Percentiles rank a stretch among this genome's conserved stretches.
phyloP scores from a whole-genome alignment of 2,113 vertebrate species.

The Coreoperca whiteheadi region DNA sequence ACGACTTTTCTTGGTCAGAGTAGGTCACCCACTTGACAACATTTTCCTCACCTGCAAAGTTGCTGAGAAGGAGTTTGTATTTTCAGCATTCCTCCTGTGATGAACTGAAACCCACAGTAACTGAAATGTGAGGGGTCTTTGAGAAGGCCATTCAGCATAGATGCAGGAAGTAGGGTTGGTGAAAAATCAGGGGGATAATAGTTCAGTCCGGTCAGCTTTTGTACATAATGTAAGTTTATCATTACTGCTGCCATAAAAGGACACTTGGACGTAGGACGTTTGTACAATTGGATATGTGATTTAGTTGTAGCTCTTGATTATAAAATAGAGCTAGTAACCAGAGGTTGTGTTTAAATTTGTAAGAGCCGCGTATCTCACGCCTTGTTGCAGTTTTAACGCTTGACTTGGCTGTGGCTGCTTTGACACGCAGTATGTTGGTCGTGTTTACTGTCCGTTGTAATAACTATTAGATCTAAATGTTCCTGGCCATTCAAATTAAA shows the following conservation, averaged over 20 bases:
- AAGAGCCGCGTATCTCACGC: too few species aligned
- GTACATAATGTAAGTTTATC: not conserved
- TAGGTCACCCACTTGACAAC: not conserved
- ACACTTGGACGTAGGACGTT: not conserved
- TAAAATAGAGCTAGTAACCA: not conserved
- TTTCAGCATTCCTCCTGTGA: not conserved
- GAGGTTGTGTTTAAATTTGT: too few species aligned
- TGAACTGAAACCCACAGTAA: not conserved
- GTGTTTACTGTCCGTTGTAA: too few species aligned
- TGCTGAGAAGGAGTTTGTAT: not conserved
- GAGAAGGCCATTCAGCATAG: not conserved
- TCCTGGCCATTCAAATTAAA: too few species aligned
- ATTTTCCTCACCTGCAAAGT: not conserved
- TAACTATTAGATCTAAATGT: too few species aligned
- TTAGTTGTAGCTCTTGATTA: not conserved
- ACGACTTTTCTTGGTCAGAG: not conserved
- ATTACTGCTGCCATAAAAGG: not conserved
- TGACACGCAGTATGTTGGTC: too few species aligned
- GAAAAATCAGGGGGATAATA: not conserved
- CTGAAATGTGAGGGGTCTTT: not conserved
- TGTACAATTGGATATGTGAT: not conserved
- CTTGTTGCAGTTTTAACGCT: too few species aligned
- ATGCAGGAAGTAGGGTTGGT: too few species aligned
- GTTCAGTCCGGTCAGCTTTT: not conserved
- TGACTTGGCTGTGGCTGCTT: too few species aligned